Evolutionary conservation across 2,113 vertebrate genomes (phyloP).

Genomic region (Cryptomyrus ogoouensis): DNA sequence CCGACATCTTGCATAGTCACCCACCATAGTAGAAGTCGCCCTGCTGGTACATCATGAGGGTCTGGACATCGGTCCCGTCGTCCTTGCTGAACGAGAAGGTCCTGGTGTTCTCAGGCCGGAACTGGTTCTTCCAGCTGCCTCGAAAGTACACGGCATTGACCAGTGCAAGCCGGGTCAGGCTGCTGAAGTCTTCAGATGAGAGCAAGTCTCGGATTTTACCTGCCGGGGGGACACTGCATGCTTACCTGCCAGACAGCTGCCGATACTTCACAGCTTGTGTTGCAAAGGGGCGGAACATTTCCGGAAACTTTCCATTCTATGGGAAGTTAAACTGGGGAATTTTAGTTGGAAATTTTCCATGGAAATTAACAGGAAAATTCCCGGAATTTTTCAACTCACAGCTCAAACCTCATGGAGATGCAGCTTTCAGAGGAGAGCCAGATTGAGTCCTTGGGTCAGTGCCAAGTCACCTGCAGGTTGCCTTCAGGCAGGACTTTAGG

Average conservation of each 20-base stretch:
- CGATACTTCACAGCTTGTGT: background rate
- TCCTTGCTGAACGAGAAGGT: conserved; percentile 97
- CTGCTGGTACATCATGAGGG: conserved; percentile 98
- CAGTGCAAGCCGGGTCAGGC: conserved; percentile 76
- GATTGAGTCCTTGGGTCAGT: background rate
- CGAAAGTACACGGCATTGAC: conserved; percentile 93
- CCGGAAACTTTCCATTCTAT: background rate
- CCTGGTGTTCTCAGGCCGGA: conserved; percentile 91
- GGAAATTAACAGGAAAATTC: background rate
- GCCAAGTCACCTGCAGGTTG: background rate
- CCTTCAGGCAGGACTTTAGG: background rate
- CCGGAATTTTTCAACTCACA: background rate
- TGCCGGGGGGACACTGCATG: conserved; percentile 35
- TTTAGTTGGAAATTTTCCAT: background rate
- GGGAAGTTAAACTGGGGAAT: background rate
- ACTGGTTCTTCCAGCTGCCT: conserved; percentile 95
- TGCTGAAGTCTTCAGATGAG: conserved; percentile 79
- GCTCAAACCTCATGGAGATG: background rate
- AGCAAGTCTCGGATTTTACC: conserved; percentile 84
- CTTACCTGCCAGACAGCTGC: background rate
- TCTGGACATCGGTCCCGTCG: conserved; percentile 93
- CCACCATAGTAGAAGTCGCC: conserved; percentile 96
- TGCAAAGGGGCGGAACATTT: background rate
- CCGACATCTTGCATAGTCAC: conserved; percentile 19
- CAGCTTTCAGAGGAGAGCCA: background rate